phyloP scores from a whole-genome alignment of 2,797 vertebrate genomes.

The Enteromius argenteus region DNA sequence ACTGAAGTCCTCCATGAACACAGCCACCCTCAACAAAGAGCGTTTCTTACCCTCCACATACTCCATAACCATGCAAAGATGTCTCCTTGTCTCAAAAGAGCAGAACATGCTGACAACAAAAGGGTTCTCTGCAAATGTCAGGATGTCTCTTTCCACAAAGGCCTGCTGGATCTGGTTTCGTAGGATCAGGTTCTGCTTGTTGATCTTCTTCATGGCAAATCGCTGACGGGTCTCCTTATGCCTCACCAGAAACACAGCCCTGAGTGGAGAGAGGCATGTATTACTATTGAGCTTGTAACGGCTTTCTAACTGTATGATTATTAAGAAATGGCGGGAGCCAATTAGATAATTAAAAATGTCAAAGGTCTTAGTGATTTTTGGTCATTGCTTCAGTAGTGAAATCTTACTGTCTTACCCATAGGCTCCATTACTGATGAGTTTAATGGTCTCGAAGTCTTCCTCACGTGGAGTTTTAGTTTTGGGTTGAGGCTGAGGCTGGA shows the following conservation, averaged over 20 bases:
- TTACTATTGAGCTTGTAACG: not conserved
- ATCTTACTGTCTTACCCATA: constrained; percentile 84
- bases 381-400: not conserved
- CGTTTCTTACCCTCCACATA: constrained; percentile 90
- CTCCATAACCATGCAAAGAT: constrained; percentile 98
- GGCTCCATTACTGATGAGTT: constrained; percentile 96
- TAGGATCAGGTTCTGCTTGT: constrained; percentile 96
- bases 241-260: constrained; percentile 92
- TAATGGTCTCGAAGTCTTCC: constrained; percentile 96
- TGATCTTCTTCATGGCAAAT: constrained; percentile 99
- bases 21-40: not conserved
- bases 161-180: constrained; percentile 98
- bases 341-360: not conserved
- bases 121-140: constrained; percentile 96
- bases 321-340: not conserved
- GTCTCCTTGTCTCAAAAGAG: constrained; percentile 93
- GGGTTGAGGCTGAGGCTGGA: constrained; percentile 65
- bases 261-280: constrained; percentile 59
- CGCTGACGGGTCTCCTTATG: constrained; percentile 93
- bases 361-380: not conserved
- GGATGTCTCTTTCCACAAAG: constrained; percentile 95
- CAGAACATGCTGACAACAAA: constrained; percentile 99
- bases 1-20: not conserved
- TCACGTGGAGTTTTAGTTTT: constrained; percentile 89
- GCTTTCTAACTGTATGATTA: not conserved